Percentiles rank a stretch among this genome's conserved stretches.
These are phyloP conservation scores for Thysanoteuthis rhombus DNA, from an alignment of 2,888 invertebrate genomes.

Conservation along the genomic window DNA sequence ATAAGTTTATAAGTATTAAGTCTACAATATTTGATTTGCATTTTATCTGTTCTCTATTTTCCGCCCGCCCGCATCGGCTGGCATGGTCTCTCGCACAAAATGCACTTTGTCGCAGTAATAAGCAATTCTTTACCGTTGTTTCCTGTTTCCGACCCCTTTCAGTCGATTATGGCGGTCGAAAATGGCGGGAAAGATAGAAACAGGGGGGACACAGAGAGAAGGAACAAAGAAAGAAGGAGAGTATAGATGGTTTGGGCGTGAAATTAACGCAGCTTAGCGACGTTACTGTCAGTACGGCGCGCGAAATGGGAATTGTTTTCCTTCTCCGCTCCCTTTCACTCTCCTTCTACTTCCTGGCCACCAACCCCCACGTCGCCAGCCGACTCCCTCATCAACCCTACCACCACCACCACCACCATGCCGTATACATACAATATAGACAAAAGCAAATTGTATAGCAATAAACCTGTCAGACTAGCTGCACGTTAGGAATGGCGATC, in stretches of 20 bases:
- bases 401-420: background rate
- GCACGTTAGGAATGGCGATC: background rate
- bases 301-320: background rate
- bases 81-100: background rate
- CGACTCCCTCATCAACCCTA: background rate
- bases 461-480: background rate
- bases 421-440: background rate
- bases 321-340: background rate
- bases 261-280: background rate
- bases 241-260: background rate
- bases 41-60: too few relatives aligned
- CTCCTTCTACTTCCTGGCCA: background rate
- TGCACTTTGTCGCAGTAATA: background rate
- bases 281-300: background rate
- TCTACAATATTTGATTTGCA: too few relatives aligned
- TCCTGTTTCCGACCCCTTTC: background rate
- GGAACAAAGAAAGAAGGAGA: background rate
- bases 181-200: background rate
- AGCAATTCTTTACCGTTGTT: background rate
- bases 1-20: too few relatives aligned
- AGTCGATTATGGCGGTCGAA: background rate
- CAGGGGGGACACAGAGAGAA: background rate
- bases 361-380: background rate
- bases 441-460: background rate
- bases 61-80: too few relatives aligned